Base-by-base conservation (phyloP, 2,888 invertebrate species). In the Melinaea marsaeus region DNA sequence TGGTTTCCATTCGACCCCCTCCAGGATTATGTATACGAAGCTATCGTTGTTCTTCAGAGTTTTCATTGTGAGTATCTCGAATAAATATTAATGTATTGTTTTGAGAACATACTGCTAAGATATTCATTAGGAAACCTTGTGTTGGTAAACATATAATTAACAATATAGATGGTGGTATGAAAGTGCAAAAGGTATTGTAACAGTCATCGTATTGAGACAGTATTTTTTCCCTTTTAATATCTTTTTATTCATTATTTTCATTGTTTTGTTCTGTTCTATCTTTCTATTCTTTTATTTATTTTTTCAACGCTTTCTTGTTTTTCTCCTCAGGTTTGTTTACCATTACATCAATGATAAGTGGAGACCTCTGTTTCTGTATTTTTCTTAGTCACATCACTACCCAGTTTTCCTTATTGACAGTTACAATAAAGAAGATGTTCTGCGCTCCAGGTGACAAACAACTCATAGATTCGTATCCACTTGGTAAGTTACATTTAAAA, bases 1-100 rank as follows among this genome's bases (percentile, higher is more conserved):
- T 87, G 85, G 86, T 76, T 85, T 13, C 88, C 88, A 0, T 88
- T 85, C 63, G 83, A 88, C 22, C 82, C 85, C 2, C 79, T 79
- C 62, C 69, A 78, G 65, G 68, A 71, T 4, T 71, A 69, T 0
- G 74, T 72, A 56, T 86, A 81, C 60, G 81, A 79, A 57, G 59
- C 78, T 42, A 75, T 83, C 3, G 61, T 83, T 34, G 60, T 71
- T 0, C 61, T 78, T 3, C 84, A 86, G 68, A 80, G 79, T 5
- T 86, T 82, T 80, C 85, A 85, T 58, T 83, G 88, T 88, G 72
- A 79, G 78, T 71, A 64, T 22, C 7, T 22, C 22, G 22, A 22
- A 22, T 22, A 22, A 0, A 22, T 22, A 22, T 22, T 22, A 22
- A 22, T 1, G 22, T 22, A 22, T 22, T 22, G 22, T 22, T 1